Evolutionary conservation across 2,113 vertebrate genomes (phyloP).

Genomic region (Stigmatopora argus): DNA sequence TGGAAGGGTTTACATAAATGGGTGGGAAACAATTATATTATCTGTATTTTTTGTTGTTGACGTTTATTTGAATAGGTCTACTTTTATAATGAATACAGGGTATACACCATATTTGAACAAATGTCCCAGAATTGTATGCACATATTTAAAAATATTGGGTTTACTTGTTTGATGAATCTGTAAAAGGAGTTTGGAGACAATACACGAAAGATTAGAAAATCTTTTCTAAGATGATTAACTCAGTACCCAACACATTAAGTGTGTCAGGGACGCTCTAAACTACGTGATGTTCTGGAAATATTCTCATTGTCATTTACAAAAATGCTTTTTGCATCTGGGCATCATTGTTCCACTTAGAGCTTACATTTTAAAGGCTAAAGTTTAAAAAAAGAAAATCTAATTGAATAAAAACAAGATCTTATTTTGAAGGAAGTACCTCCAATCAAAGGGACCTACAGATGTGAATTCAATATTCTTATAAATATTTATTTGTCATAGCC

Average conservation of each 20-base stretch:
- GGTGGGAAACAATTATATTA: constrained; percentile 59
- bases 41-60: constrained; percentile 63
- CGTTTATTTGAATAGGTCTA: constrained; percentile 72
- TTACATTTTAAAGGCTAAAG: constrained; percentile 97
- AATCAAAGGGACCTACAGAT: constrained; percentile 81
- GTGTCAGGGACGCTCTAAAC: not conserved
- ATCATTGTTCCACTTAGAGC: constrained; percentile 99
- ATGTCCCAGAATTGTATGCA: constrained; percentile 73
- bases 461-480: constrained; percentile 97
- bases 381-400: constrained; percentile 70
- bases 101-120: constrained; percentile 92
- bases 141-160: constrained; percentile 36
- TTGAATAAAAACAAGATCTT: constrained; percentile 62
- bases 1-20: constrained; percentile 58
- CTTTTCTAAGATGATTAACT: not conserved
- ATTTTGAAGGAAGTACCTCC: constrained; percentile 81
- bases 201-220: not conserved
- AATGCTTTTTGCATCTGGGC: constrained; percentile 75
- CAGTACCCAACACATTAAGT: not conserved
- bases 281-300: constrained; percentile 23
- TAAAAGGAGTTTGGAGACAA: constrained; percentile 8
- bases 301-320: constrained; percentile 60
- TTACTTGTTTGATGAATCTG: constrained; percentile 15
- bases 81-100: constrained; percentile 97
- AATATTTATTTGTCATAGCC: constrained; percentile 99